Conservation (phyloP, 2,888 invertebrate species). For the Hylaea fasciaria region DNA sequence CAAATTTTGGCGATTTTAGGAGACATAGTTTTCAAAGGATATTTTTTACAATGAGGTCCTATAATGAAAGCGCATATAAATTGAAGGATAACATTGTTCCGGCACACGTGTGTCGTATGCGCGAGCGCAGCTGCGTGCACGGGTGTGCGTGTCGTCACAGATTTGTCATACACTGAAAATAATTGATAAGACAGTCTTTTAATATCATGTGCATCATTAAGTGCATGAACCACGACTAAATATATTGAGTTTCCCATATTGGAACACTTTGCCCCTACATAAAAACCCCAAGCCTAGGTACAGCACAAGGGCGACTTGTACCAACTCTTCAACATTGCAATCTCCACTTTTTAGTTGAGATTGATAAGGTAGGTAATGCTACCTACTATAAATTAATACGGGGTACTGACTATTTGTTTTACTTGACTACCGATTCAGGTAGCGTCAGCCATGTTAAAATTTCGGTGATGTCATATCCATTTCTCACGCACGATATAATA, state of each 20-base stretch:
- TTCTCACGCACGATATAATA: too few species aligned
- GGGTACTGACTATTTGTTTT: too few species aligned
- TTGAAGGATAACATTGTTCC: constrained; percentile 53
- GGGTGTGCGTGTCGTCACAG: constrained; percentile 58
- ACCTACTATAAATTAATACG: too few species aligned
- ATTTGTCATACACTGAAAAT: constrained; percentile 35
- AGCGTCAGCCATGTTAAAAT: too few species aligned
- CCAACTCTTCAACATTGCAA: too few species aligned
- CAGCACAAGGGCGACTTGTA: too few species aligned
- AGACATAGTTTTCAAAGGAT: constrained; percentile 42
- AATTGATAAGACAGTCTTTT: constrained; percentile 37
- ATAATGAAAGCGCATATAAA: constrained; percentile 51
- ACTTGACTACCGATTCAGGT: too few species aligned
- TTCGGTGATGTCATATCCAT: too few species aligned
- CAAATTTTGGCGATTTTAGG: neutral
- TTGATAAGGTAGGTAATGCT: too few species aligned
- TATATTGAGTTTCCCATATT: neutral
- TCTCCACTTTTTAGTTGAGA: too few species aligned
- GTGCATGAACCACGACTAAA: neutral
- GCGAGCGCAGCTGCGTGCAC: constrained; percentile 72
- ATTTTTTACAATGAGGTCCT: constrained; percentile 40
- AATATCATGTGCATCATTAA: neutral
- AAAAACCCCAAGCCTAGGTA: too few species aligned
- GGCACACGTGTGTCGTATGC: constrained; percentile 64
- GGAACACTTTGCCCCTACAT: too few species aligned